These are phyloP conservation scores for Trichogramma dendrolimi DNA, from an alignment of 2,888 invertebrate species.

Conservation along the genomic window DNA sequence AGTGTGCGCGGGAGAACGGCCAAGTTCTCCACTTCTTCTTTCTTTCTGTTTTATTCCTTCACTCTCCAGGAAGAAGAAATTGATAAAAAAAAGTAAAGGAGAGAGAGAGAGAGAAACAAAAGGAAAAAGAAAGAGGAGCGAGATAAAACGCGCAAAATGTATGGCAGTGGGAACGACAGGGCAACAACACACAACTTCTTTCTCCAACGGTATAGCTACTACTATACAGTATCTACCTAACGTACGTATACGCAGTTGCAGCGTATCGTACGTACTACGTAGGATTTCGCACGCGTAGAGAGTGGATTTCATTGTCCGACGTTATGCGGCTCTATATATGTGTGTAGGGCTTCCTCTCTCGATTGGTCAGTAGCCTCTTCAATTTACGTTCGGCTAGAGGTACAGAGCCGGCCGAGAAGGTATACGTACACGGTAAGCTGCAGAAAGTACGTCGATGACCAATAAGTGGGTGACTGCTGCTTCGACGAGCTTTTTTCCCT, in stretches of 20 bases:
- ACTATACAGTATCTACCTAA: too few species aligned
- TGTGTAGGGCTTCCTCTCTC: constrained; percentile 28
- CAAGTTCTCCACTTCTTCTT: constrained; percentile 6
- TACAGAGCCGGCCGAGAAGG: too few species aligned
- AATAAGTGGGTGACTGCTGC: constrained; percentile 19
- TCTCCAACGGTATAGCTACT: too few species aligned
- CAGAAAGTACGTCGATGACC: constrained; percentile 16
- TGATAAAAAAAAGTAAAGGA: not conserved
- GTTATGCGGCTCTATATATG: constrained; percentile 26
- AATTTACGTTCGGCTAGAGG: constrained; percentile 33
- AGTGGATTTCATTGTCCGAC: constrained; percentile 34
- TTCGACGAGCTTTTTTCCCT: too few species aligned
- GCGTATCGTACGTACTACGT: not conserved
- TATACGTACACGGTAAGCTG: too few species aligned
- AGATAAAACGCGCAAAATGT: not conserved
- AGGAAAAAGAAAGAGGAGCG: not conserved
- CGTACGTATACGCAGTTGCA: not conserved
- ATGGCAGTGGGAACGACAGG: not conserved
- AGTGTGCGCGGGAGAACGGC: not conserved
- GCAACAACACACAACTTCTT: not conserved
- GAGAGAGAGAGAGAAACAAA: not conserved
- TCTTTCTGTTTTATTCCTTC: not conserved
- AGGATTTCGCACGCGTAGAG: too few species aligned
- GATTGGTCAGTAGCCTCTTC: constrained; percentile 35
- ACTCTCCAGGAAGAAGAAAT: not conserved